A percentile compares a stretch with the other conserved stretches of the same genome.
Conservation (phyloP, 1,140 invertebrate species). For the Hydropsyche tenuis region DNA sequence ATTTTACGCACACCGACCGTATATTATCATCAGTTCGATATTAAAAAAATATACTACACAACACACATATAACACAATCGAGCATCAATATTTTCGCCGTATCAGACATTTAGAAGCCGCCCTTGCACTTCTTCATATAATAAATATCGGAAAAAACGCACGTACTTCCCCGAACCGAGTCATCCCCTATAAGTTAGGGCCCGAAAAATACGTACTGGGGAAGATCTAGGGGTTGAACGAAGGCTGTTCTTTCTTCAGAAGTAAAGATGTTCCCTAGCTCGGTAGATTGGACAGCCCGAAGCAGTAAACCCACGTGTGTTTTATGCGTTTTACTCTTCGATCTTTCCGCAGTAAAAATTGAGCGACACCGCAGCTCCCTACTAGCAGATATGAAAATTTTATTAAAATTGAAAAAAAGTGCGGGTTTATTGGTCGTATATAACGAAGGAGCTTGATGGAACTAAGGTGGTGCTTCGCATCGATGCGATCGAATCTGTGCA, state of each 20-base stretch:
- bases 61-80: too few species aligned
- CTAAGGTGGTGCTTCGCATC: not conserved
- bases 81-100: too few species aligned
- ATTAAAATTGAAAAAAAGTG: slow-evolving; percentile 16
- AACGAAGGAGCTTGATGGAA: not conserved
- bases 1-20: too few species aligned
- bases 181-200: slow-evolving; percentile 5
- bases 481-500: not conserved
- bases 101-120: not conserved
- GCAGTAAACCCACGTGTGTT: slow-evolving; percentile 42
- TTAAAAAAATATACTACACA: too few species aligned
- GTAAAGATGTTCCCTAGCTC: slow-evolving; percentile 33
- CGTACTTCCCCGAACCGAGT: not conserved
- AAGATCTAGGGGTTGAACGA: not conserved
- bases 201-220: not conserved
- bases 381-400: slow-evolving; percentile 5
- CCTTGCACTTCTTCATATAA: not conserved
- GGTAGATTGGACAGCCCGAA: slow-evolving; percentile 36
- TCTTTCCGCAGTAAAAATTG: slow-evolving; percentile 41
- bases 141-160: slow-evolving; percentile 6
- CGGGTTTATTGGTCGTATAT: not conserved
- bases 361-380: not conserved
- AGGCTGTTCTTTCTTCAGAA: slow-evolving; percentile 9
- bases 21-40: too few species aligned
- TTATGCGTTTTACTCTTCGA: slow-evolving; percentile 43